Evolutionary conservation across 1,140 invertebrate species (phyloP), one percentile per base, ranked within the genome.

Genomic region (Drosophila saltans): DNA sequence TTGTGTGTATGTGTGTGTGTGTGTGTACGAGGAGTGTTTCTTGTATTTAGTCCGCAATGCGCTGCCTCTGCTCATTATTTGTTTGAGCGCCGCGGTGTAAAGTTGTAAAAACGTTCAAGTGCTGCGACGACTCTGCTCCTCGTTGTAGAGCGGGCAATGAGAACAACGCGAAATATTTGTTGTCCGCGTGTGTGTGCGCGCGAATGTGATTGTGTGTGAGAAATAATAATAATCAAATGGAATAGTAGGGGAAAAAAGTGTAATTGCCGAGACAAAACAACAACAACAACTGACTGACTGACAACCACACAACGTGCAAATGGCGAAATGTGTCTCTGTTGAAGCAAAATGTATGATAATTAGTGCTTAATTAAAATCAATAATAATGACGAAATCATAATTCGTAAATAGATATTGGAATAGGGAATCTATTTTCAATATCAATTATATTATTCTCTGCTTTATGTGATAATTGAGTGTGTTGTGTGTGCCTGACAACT

Each of bases 21-120:
- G 62, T 88, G 76, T 88, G 74, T 90, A 75, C 76, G 81, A 81
- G 85, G 72, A 90, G 85, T 81, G 78, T 90, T 81, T 84, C 85
- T 89, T 81, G 85, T 89, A 85, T 89, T 89, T 78, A 90, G 84
- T 85, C 86, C 77, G 85, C 78, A 90, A 85, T 89, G 84, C 84
- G 85, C 85, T 52, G 45, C 45, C 45, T 90, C 70, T 85, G 90
- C 90, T 91, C 90, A 91, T 91, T 91, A 91, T 91, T 91, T 91
- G 90, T 91, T 91, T 91, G 90, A 91, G 90, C 86, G 90, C 91
- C 90, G 90, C 88, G 90, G 86, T 91, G 90, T 91, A 91, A 91
- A 91, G 90, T 91, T 91, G 90, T 91, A 90, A 90, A 90, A 90
- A 90, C 57, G 80, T 90, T 79, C 77, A 88, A 88, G 83, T 86